Evolutionary conservation across 2,113 vertebrate species (phyloP).

Genomic region (Climacteris rufus): DNA sequence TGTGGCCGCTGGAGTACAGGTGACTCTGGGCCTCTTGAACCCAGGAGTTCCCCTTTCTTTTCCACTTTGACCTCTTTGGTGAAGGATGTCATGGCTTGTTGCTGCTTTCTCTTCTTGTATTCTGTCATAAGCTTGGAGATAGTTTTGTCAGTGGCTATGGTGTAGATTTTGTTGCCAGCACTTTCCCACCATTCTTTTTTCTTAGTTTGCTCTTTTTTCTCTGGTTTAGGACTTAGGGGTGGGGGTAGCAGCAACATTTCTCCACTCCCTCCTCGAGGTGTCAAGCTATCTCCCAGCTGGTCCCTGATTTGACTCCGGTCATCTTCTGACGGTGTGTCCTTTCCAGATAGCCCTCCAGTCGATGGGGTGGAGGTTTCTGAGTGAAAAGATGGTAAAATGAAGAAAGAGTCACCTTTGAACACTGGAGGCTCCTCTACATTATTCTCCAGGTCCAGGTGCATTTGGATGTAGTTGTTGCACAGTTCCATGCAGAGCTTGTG

Average conservation of each 20-base stretch:
- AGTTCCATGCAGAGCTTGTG: conserved; percentile 94
- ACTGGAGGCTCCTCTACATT: conserved; percentile 76
- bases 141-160: conserved; percentile 91
- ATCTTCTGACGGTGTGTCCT: conserved; percentile 88
- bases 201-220: conserved; percentile 70
- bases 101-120: conserved; percentile 92
- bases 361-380: conserved; percentile 89
- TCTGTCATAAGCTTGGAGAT: conserved; percentile 93
- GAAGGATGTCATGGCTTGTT: conserved; percentile 80
- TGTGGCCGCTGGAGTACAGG: conserved; percentile 86
- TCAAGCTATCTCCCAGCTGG: conserved; percentile 64
- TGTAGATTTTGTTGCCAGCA: conserved; percentile 92
- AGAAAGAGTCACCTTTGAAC: conserved; percentile 77
- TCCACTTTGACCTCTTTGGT: conserved; percentile 83
- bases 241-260: conserved; percentile 68
- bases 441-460: conserved; percentile 91
- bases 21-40: conserved; percentile 75
- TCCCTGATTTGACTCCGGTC: conserved; percentile 73
- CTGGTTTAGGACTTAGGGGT: conserved; percentile 70
- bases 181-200: conserved; percentile 98
- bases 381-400: conserved; percentile 88
- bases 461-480: conserved; percentile 94
- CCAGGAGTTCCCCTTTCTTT: conserved; percentile 71
- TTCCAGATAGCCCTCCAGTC: conserved; percentile 80
- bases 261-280: conserved; percentile 66